A percentile compares a stretch with the other conserved stretches of the same genome.
Conservation (phyloP, 2,888 invertebrate genomes). For the Panopea generosa region DNA sequence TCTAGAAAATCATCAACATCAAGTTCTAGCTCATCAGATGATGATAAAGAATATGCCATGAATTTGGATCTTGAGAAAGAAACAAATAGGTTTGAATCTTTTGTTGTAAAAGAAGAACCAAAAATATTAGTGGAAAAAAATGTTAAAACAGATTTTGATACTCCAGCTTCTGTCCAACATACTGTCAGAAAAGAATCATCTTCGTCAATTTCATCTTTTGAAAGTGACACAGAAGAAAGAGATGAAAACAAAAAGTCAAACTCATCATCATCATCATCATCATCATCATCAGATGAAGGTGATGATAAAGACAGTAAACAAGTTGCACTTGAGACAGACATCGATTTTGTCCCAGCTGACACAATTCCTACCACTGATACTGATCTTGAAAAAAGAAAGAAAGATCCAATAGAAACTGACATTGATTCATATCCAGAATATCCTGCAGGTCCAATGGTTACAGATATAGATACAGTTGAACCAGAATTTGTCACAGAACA, state of each 20-base stretch:
- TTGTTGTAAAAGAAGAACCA: conserved; percentile 46
- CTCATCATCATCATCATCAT: conserved; percentile 1
- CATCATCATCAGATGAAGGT: neutral
- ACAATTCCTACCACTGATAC: conserved; percentile 20
- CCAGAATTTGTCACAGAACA: conserved; percentile 49
- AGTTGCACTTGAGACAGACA: neutral
- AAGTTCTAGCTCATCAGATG: conserved; percentile 73
- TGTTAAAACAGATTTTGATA: conserved; percentile 5
- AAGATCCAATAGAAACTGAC: conserved; percentile 30
- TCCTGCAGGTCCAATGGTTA: conserved; percentile 7
- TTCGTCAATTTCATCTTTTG: conserved; percentile 16
- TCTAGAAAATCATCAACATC: conserved; percentile 77
- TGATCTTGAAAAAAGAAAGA: neutral
- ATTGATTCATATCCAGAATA: conserved; percentile 19
- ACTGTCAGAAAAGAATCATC: neutral
- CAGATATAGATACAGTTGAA: conserved; percentile 26
- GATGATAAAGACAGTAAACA: neutral
- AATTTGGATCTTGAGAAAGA: conserved; percentile 37
- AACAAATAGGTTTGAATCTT: conserved; percentile 49
- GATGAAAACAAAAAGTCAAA: neutral
- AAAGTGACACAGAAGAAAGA: conserved; percentile 17
- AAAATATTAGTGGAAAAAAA: conserved; percentile 52
- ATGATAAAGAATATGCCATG: neutral
- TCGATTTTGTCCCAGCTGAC: conserved; percentile 24
- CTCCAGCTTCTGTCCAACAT: neutral